Base-by-base conservation (phyloP, 2,888 invertebrate genomes). In the Oxytorus armatus region DNA sequence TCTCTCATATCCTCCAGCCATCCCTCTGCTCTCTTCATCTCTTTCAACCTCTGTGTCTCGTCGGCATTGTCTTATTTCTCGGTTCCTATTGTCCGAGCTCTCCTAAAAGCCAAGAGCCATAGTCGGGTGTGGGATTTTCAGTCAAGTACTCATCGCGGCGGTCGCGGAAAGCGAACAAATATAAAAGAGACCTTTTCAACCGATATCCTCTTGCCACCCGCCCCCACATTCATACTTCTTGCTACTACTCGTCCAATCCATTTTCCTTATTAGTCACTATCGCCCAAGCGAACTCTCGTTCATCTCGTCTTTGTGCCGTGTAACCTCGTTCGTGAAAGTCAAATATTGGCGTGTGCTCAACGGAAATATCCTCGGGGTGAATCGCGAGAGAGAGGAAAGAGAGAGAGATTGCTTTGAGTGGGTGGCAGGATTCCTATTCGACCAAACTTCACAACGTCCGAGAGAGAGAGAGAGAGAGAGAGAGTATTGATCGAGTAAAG, bases 151-250 rank as follows among this genome's bases (percentile, higher is more conserved):
- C n/a, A 29, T 63, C 63, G 55, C 55, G 23, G 55, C 23, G 61
- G 73, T 53, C 47, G 23, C 49, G 11, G 33, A 66, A 65, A 18
- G 75, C 70, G 39, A 77, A 77, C 72, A 78, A 73, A 65, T 73
- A 73, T 44, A 73, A 66, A 73, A 66, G 72, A 66, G 51, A 44
- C 21, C 53, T 18, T 36, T 70, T 21, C 55, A 33, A 61, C 8
- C 53, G n/a, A n/a, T n/a, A n/a, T 23, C 1, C 18, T 14, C 11
- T 25, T n/a, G 5, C 18, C 7, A n/a, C 68, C 16, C n/a, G n/a
- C n/a, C n/a, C n/a, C n/a, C n/a, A n/a, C n/a, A 49, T 39, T 36
- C 39, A 59, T 57, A 69, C 69, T 77, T 55, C 14, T 57, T 70
- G 42, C 59, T 33, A 63, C 65, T 66, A 36, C 39, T 39, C 44